Evolutionary conservation across 2,113 vertebrate genomes (phyloP), one percentile per base, ranked within the genome.

Genomic region (Scolopax mira): DNA sequence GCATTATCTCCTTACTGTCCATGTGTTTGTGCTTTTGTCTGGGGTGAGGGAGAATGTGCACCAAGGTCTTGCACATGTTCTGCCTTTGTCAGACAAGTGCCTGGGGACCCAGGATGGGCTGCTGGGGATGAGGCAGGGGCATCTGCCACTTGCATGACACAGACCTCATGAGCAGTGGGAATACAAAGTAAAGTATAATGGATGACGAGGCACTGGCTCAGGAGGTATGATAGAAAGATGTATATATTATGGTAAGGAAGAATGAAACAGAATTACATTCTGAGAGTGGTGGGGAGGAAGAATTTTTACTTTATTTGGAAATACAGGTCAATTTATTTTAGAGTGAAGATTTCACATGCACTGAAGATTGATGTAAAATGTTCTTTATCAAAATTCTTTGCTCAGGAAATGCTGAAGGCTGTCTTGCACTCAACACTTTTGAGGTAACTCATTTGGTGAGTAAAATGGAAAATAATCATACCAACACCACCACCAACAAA

Each of bases 121-220:
- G 6, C 33, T 64, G 27, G 35, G 23, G 44, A 33, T 6, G 57
- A 24, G 25, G 13, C 15, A 41, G 21, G 13, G 23, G 4, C 23
- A 30, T 71, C 39, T n/a, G 9, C 33, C 31, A 18, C 4, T 4
- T 11, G 8, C 1, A 0, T 62, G 42, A 57, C 19, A 44, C 60
- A 39, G 8, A 27, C 11, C 23, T 67, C 1, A 0, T 19, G 74
- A 73, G 33, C 48, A 67, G 11, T 3, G 11, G 35, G 35, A 73
- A 37, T 12, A 10, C 0, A 0, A 7, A 3, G 7, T 27, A 27
- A 55, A 24, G 22, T 77, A n/a, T 1, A 3, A 23, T 17, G 24
- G 61, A 39, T 35, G 66, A 87, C 67, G 24, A 44, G 11, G 9
- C 4, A 44, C 10, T 31, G 21, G 10, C 33, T 78, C 35, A 39